Percentiles rank a stretch among this genome's conserved stretches.
Conservation (phyloP, 2,797 vertebrate genomes). For the Centropyge bicolor region DNA sequence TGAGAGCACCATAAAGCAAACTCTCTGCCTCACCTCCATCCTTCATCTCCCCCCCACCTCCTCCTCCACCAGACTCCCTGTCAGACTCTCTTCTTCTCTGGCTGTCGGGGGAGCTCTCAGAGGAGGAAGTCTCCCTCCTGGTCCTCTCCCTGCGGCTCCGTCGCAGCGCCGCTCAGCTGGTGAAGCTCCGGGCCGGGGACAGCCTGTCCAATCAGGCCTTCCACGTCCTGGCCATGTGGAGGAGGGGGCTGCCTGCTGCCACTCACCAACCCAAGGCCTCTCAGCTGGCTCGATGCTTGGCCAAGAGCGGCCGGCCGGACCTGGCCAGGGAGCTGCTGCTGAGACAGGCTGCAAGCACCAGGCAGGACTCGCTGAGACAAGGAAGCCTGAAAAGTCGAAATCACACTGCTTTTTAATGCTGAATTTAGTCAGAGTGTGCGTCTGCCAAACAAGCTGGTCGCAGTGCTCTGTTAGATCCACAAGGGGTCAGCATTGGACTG, state of each 20-base stretch:
- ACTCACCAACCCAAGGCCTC: constrained; percentile 79
- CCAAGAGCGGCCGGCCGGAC: constrained; percentile 87
- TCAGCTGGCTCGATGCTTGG: constrained; percentile 86
- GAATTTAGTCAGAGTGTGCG: too few relatives aligned
- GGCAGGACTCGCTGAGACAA: constrained; percentile 12
- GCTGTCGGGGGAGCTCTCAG: constrained; percentile 89
- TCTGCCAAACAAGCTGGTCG: neutral
- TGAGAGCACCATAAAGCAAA: neutral
- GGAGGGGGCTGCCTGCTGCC: constrained; percentile 86
- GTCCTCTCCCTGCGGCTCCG: constrained; percentile 81
- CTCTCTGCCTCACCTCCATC: neutral
- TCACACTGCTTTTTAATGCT: neutral
- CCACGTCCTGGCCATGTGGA: constrained; percentile 89
- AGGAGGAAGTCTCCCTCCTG: constrained; percentile 83
- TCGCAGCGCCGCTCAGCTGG: constrained; percentile 87
- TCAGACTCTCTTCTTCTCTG: constrained; percentile 88
- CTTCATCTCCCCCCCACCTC: neutral
- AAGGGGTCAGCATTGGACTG: constrained; percentile 66
- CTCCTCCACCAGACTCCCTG: constrained; percentile 74
- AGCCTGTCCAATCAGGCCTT: constrained; percentile 86
- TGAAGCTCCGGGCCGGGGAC: constrained; percentile 85
- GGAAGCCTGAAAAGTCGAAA: neutral
- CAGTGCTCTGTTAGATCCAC: constrained; percentile 43
- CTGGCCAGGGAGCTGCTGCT: constrained; percentile 85
- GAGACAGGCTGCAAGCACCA: constrained; percentile 70